These are phyloP conservation scores for Pelobates cultripes DNA, from an alignment of 2,797 vertebrate species.

Conservation along the genomic window DNA sequence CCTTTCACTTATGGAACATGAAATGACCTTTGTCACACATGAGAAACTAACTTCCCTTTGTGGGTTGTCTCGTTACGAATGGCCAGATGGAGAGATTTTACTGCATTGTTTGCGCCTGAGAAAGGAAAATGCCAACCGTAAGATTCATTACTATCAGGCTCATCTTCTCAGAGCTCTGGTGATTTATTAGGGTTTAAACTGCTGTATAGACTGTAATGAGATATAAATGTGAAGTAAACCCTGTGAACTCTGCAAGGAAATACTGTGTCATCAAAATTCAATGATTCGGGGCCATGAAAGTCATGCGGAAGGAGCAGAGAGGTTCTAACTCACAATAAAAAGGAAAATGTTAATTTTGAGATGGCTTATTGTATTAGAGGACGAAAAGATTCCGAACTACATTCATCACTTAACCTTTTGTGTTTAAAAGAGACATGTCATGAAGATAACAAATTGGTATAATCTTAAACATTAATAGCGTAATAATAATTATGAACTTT, in stretches of 20 bases:
- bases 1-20: slow-evolving; percentile 64
- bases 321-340: not conserved
- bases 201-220: slow-evolving; percentile 73
- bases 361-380: not conserved
- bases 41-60: slow-evolving; percentile 67
- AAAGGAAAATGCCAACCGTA: slow-evolving; percentile 80
- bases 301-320: not conserved
- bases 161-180: slow-evolving; percentile 72
- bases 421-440: not conserved
- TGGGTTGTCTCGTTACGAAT: slow-evolving; percentile 66
- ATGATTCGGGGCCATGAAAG: slow-evolving; percentile 8
- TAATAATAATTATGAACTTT: not conserved
- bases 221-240: slow-evolving; percentile 74
- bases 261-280: slow-evolving; percentile 69
- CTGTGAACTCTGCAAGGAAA: slow-evolving; percentile 75
- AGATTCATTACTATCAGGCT: slow-evolving; percentile 77
- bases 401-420: not conserved
- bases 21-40: slow-evolving; percentile 74
- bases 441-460: not conserved
- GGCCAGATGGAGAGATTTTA: slow-evolving; percentile 82
- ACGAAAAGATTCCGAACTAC: not conserved
- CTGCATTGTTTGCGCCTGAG: slow-evolving; percentile 76
- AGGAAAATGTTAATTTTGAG: not conserved
- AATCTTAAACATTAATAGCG: not conserved
- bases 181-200: slow-evolving; percentile 82